phyloP scores from a whole-genome alignment of 2,113 vertebrate species.

The Neolamprologus fasciatus region DNA sequence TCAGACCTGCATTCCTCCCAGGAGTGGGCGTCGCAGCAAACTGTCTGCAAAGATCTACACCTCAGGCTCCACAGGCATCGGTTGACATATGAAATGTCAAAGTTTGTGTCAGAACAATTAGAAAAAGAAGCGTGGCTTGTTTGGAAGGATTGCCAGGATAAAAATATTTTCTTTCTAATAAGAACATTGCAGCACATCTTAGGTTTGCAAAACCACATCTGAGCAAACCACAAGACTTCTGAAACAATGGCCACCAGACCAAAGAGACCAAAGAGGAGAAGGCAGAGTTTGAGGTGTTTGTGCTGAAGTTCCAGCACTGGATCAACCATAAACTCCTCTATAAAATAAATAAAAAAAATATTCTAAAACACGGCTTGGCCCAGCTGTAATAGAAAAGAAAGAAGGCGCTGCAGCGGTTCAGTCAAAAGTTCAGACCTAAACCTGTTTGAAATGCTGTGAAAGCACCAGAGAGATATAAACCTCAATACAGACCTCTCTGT shows the following conservation, averaged over 20 bases:
- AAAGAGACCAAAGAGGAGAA: not conserved
- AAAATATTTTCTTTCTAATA: not conserved
- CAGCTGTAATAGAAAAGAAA: rapidly evolving
- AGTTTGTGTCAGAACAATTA: rapidly evolving
- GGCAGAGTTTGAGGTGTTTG: not conserved
- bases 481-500: too few relatives aligned
- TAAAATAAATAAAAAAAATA: not conserved
- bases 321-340: not conserved
- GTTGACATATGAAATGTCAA: not conserved
- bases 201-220: not conserved
- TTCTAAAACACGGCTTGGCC: not conserved
- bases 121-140: not conserved
- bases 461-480: not conserved
- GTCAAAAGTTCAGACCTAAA: not conserved
- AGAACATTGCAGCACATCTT: not conserved
- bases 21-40: not conserved
- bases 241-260: not conserved
- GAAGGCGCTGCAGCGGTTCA: not conserved
- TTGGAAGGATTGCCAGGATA: not conserved
- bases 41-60: not conserved
- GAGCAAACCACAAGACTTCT: not conserved
- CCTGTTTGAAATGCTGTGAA: not conserved
- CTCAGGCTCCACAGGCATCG: not conserved
- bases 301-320: rapidly evolving
- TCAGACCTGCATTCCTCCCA: not conserved